Evolutionary conservation across 2,113 vertebrate genomes (phyloP).

Genomic region (Nesogale talazaci): DNA sequence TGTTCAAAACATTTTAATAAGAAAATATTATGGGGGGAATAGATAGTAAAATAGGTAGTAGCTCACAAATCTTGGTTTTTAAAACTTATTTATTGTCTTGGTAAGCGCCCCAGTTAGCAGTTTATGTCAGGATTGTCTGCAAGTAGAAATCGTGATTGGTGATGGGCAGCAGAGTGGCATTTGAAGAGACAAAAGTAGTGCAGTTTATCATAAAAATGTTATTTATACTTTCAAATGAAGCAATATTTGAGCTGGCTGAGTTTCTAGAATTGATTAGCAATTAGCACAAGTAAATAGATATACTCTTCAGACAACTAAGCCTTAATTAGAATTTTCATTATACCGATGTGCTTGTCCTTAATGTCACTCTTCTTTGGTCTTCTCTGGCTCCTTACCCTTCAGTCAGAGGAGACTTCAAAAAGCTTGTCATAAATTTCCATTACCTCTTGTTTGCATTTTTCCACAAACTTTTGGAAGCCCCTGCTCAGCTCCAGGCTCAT

Average conservation of each 20-base stretch:
- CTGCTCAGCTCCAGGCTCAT: background rate
- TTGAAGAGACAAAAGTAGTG: background rate
- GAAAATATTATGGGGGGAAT: background rate
- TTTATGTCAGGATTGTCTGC: background rate
- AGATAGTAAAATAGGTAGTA: background rate
- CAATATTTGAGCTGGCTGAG: background rate
- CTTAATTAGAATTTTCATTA: background rate
- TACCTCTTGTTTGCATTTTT: too few species aligned
- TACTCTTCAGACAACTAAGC: conserved; percentile 17
- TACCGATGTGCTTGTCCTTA: background rate
- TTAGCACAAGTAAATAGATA: conserved; percentile 37
- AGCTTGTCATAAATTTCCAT: too few species aligned
- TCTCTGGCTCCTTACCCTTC: background rate
- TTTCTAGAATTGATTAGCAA: conserved; percentile 27
- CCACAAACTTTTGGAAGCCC: too few species aligned
- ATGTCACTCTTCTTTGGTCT: background rate
- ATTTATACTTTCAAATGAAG: conserved; percentile 33
- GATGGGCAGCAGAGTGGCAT: background rate
- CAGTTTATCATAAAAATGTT: background rate
- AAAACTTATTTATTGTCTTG: background rate
- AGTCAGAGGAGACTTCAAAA: background rate
- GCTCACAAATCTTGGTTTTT: background rate
- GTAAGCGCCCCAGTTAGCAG: background rate
- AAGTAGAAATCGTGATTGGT: background rate
- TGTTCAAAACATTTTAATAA: background rate